Base-by-base conservation (phyloP, 2,113 vertebrate genomes). In the Dermatemys mawii region DNA sequence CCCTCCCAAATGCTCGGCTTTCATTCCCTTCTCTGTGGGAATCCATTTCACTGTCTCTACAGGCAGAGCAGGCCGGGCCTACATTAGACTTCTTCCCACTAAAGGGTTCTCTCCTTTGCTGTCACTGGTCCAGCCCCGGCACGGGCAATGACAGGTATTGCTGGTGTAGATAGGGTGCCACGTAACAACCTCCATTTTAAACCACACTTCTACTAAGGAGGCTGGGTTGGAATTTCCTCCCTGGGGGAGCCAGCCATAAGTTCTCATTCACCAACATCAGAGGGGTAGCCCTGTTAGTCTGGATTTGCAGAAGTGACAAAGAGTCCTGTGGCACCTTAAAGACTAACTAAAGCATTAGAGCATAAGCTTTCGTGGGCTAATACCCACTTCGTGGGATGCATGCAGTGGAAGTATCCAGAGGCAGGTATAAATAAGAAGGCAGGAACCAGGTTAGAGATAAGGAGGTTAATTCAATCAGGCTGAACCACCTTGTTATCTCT, bases 61-160 rank as follows among this genome's bases (percentile, higher is more conserved):
- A 2, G 4, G 0, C 8, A 38, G 13, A 3, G 1, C 1, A 32
- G 19, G 44, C 9, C 83, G 46, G 60, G 35, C 46, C 16, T 50
- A 26, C 0, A 0, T 6, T 60, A 48, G 75, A 14, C n/a, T 41
- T 21, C 16, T 27, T 16, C 75, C 44, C 38, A 26, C 8, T 9
- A 9, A 16, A 24, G 17, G 41, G 67, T 41, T 41, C 67, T 22
- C n/a, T 38, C 55, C 27, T 60, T 35, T 8, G 27, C 57, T 16
- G 29, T 60, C 4, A 19, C 67, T 70, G 67, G 67, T 11, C 38
- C 21, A 70, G 67, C 67, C 19, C 17, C 67, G 41, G 67, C 4
- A 6, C 29, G 4, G 21, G 67, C 11, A 41, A 38, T 8, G 16
- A 17, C n/a, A 41, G 21, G 67, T 8, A 70, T 0, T 11, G 16